These are phyloP conservation scores for Stegana nigrithorax DNA, from an alignment of 2,888 invertebrate genomes.

Conservation along the genomic window DNA sequence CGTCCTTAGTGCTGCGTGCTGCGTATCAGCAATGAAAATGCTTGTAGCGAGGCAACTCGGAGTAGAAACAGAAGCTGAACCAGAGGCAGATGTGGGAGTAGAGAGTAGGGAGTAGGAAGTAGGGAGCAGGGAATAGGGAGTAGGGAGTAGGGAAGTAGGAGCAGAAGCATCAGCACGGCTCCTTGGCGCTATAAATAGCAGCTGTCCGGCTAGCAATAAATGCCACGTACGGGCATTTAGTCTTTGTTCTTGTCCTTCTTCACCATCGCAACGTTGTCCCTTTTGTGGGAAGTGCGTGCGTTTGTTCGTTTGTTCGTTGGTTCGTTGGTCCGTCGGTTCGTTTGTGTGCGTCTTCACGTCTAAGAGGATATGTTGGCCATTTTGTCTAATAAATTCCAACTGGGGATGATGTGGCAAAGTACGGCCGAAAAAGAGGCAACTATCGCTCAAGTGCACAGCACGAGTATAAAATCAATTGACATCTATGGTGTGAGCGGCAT, in stretches of 20 bases:
- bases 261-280: too few relatives aligned
- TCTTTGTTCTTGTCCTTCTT: too few relatives aligned
- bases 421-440: not conserved
- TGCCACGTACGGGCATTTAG: not conserved
- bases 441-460: conserved; percentile 3
- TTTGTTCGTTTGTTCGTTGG: not conserved
- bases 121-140: too few relatives aligned
- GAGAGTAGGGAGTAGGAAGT: too few relatives aligned
- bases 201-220: not conserved
- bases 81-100: too few relatives aligned
- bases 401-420: not conserved
- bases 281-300: too few relatives aligned
- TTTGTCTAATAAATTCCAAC: conserved; percentile 2
- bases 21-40: too few relatives aligned
- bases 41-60: too few relatives aligned
- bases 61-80: too few relatives aligned
- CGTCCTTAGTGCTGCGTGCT: too few relatives aligned
- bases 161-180: too few relatives aligned
- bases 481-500: not conserved
- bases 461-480: conserved; percentile 7
- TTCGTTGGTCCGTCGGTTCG: not conserved
- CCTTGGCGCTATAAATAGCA: not conserved
- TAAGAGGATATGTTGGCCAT: not conserved
- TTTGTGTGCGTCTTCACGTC: not conserved
- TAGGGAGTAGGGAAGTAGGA: too few relatives aligned